Conservation (phyloP, 2,113 vertebrate genomes). For the Cathartes aura region DNA sequence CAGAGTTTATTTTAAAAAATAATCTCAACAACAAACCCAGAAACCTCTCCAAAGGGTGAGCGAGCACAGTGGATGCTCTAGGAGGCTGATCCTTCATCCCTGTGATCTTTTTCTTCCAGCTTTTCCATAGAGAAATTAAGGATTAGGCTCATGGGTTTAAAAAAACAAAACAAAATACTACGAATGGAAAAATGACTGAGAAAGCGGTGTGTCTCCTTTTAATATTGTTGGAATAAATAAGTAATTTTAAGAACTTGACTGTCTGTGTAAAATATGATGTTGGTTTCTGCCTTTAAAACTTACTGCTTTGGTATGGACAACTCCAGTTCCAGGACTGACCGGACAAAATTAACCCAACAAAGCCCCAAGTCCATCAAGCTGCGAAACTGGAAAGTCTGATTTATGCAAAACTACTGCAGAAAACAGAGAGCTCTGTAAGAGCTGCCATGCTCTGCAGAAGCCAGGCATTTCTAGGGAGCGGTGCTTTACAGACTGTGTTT, state of each 20-base stretch:
- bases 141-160: slow-evolving; percentile 43
- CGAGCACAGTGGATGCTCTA: neutral
- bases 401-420: neutral
- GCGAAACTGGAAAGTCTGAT: neutral
- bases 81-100: neutral
- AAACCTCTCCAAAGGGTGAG: neutral
- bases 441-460: neutral
- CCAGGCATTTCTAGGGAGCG: neutral
- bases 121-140: slow-evolving; percentile 52
- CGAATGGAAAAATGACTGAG: slow-evolving; percentile 63
- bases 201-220: slow-evolving; percentile 20
- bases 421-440: neutral
- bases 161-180: slow-evolving; percentile 43
- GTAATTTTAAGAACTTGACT: slow-evolving; percentile 49
- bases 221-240: slow-evolving; percentile 67
- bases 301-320: neutral
- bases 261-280: slow-evolving; percentile 54
- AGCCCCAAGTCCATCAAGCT: neutral
- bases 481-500: neutral
- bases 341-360: neutral
- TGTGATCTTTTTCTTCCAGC: slow-evolving; percentile 9
- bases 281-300: slow-evolving; percentile 59
- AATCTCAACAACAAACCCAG: neutral
- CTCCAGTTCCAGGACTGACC: neutral
- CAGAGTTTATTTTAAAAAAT: neutral